Conservation (phyloP, 2,113 vertebrate genomes). For the Micromys minutus region DNA sequence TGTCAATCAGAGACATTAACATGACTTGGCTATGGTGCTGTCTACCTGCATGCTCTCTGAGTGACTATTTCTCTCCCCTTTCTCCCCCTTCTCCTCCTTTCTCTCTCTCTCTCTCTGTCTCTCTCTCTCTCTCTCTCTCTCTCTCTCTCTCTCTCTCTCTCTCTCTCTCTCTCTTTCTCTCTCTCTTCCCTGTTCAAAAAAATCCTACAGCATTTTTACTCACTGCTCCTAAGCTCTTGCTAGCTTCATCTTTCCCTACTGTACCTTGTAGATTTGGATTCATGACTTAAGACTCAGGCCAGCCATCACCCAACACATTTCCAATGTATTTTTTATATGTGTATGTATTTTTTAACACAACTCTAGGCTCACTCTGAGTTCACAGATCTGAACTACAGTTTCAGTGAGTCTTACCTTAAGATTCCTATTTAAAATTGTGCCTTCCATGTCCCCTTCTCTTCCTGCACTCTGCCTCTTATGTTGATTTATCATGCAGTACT, state of each 20-base stretch:
- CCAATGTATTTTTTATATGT: not conserved
- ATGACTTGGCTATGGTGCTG: not conserved
- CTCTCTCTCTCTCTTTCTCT: not conserved
- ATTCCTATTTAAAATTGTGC: not conserved
- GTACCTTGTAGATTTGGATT: not conserved
- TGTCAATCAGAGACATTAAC: not conserved
- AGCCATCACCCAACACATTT: not conserved
- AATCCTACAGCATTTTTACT: too few relatives aligned
- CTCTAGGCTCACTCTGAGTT: too few relatives aligned
- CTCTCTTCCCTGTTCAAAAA: not conserved
- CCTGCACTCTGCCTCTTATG: not conserved
- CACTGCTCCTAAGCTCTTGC: not conserved
- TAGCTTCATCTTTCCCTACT: not conserved
- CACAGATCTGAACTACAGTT: not conserved
- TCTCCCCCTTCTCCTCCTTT: too few relatives aligned
- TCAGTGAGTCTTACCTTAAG: too few relatives aligned
- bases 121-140: not conserved
- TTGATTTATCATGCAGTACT: not conserved
- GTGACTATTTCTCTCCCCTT: too few relatives aligned
- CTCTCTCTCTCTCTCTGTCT: not conserved
- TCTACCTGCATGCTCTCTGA: not conserved
- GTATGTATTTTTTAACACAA: not conserved
- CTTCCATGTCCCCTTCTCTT: rapidly evolving
- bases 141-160: not conserved
- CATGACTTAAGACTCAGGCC: not conserved